Conservation (phyloP, 2,888 invertebrate genomes). For the Julus scanicus region DNA sequence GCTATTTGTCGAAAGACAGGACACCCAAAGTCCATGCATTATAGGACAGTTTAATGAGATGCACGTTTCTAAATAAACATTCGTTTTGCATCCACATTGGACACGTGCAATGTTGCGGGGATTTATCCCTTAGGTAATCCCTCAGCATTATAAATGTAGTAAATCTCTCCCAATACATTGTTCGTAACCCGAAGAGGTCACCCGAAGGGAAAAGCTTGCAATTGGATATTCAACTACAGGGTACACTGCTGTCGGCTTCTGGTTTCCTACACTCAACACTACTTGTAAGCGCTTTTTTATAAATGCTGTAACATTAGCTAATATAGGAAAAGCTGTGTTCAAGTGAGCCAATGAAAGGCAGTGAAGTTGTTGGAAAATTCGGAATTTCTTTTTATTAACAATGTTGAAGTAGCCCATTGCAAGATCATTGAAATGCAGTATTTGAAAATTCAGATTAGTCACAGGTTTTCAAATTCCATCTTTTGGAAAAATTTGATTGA, state of each 20-base stretch:
- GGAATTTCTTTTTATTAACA: too few relatives aligned
- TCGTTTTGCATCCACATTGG: conserved; percentile 17
- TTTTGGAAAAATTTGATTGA: not conserved
- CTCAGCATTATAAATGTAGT: conserved; percentile 29
- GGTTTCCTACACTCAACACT: not conserved
- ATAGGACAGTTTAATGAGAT: conserved; percentile 13
- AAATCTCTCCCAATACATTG: conserved; percentile 14
- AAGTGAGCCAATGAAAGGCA: too few relatives aligned
- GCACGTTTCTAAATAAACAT: conserved; percentile 36
- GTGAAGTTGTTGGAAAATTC: too few relatives aligned
- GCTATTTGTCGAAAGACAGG: not conserved
- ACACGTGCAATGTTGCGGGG: conserved; percentile 22
- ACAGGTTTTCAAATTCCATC: too few relatives aligned
- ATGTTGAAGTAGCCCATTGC: too few relatives aligned
- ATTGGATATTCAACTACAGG: conserved; percentile 29
- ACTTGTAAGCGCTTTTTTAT: not conserved
- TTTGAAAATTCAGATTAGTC: too few relatives aligned
- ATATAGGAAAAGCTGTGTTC: not conserved
- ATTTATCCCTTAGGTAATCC: conserved; percentile 26
- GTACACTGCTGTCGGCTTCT: conserved; percentile 9
- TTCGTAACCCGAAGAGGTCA: conserved; percentile 24
- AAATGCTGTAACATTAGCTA: not conserved
- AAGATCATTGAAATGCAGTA: too few relatives aligned
- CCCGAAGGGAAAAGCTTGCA: conserved; percentile 29
- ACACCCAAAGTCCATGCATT: not conserved